A percentile compares a stretch with the other conserved stretches of the same genome.
phyloP scores from a whole-genome alignment of 2,888 invertebrate species.

The Leucoptera coffeella region DNA sequence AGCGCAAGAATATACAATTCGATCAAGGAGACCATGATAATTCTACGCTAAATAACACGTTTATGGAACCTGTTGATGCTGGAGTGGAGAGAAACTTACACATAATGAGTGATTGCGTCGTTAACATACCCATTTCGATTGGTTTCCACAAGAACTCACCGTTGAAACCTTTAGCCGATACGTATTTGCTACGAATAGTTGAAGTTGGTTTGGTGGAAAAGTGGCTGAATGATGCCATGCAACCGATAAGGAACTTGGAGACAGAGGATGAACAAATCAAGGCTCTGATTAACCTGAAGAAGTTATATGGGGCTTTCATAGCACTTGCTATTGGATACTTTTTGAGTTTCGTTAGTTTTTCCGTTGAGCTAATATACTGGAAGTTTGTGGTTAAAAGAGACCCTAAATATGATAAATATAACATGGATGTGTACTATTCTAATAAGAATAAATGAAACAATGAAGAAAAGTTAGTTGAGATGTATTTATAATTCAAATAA shows the following conservation, averaged over 20 bases:
- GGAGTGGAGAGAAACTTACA: conserved; percentile 55
- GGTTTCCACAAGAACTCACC: conserved; percentile 80
- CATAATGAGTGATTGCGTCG: conserved; percentile 75
- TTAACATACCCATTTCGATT: conserved; percentile 74
- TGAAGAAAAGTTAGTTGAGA: conserved; percentile 8
- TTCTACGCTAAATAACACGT: conserved; percentile 7
- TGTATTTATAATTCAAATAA: conserved; percentile 10
- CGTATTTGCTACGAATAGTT: conserved; percentile 58
- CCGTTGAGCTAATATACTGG: conserved; percentile 64
- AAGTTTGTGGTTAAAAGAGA: conserved; percentile 56
- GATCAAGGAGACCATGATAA: conserved; percentile 14
- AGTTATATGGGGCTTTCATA: conserved; percentile 71
- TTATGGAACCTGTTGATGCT: conserved; percentile 5
- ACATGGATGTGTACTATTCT: conserved; percentile 46
- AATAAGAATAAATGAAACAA: conserved; percentile 29
- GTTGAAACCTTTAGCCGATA: conserved; percentile 62
- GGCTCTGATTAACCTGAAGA: conserved; percentile 70
- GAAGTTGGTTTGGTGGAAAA: conserved; percentile 74
- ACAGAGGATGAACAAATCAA: conserved; percentile 58
- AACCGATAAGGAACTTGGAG: conserved; percentile 46
- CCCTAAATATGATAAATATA: conserved; percentile 68
- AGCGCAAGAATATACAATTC: conserved; percentile 29
- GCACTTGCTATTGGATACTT: conserved; percentile 66
- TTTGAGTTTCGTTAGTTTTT: conserved; percentile 48
- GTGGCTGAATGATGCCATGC: conserved; percentile 72